These are phyloP conservation scores for Saccopteryx bilineata DNA, from an alignment of 2,113 vertebrate species.

Conservation along the genomic window DNA sequence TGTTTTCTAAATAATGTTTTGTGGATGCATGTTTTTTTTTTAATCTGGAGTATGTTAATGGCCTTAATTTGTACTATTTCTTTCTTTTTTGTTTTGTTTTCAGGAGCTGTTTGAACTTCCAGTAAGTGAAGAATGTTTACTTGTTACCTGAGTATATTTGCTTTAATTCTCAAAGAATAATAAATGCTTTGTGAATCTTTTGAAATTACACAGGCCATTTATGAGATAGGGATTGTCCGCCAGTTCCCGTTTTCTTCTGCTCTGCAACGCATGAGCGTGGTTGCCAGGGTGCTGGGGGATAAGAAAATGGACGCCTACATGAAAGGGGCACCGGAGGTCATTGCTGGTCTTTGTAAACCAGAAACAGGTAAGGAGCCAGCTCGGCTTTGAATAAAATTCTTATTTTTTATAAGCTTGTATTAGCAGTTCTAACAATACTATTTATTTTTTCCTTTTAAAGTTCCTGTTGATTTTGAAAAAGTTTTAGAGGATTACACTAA, in stretches of 20 bases:
- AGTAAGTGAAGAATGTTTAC: conserved; percentile 88
- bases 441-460: conserved; percentile 84
- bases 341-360: conserved; percentile 94
- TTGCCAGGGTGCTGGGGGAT: conserved; percentile 93
- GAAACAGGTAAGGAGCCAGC: conserved; percentile 91
- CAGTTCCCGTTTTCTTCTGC: conserved; percentile 98
- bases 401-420: background rate
- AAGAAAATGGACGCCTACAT: conserved; percentile 97
- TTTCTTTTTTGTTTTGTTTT: conserved; percentile 69
- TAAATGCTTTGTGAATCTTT: conserved; percentile 56
- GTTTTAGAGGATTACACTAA: conserved; percentile 97
- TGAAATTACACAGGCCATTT: conserved; percentile 88
- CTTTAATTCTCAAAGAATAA: conserved; percentile 45
- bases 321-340: conserved; percentile 97
- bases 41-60: background rate
- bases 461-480: conserved; percentile 93
- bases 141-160: conserved; percentile 2
- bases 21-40: background rate
- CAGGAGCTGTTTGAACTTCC: conserved; percentile 96
- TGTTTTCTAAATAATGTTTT: conserved; percentile 40
- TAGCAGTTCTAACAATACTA: conserved; percentile 40
- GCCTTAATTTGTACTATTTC: conserved; percentile 43
- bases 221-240: conserved; percentile 97
- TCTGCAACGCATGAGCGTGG: conserved; percentile 96
- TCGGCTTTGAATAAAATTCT: background rate